Evolutionary conservation across 2,113 vertebrate species (phyloP).

Genomic region (Tamias sibiricus): DNA sequence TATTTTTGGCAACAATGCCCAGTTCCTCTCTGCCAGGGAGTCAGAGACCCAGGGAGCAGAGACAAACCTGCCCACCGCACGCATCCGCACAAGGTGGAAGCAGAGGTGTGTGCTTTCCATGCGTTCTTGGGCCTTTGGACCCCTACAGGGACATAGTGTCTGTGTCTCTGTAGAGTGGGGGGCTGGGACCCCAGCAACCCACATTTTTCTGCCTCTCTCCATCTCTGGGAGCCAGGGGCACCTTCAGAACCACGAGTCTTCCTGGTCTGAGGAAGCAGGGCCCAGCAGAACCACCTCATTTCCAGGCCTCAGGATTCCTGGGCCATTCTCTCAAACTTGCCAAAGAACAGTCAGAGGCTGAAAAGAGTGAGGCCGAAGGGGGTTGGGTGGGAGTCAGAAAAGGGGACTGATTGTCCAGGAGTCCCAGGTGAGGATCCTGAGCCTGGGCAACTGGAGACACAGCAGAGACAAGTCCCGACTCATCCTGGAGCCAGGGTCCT

Average conservation of each 20-base stretch:
- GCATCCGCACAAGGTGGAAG: constrained; percentile 48
- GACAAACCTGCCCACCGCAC: constrained; percentile 51
- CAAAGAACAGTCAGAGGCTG: not conserved
- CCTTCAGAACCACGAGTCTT: not conserved
- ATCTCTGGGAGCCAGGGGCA: not conserved
- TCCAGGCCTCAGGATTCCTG: not conserved
- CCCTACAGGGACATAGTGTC: not conserved
- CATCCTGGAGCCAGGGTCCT: not conserved
- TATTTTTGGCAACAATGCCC: constrained; percentile 91
- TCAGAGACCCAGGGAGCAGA: constrained; percentile 75
- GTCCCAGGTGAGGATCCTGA: not conserved
- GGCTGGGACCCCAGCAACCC: not conserved
- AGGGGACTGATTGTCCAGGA: not conserved
- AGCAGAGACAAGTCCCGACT: not conserved
- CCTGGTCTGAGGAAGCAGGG: not conserved
- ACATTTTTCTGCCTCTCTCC: constrained; percentile 6
- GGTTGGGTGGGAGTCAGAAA: not conserved
- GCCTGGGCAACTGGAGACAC: not conserved
- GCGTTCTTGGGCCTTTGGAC: not conserved
- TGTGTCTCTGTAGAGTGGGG: not conserved
- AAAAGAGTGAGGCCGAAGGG: not conserved
- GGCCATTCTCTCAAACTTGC: not conserved
- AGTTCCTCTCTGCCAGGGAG: constrained; percentile 85
- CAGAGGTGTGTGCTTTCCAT: not conserved
- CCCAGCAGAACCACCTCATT: not conserved